Conservation (phyloP, 2,888 invertebrate genomes). For the Dichetophora obliterata region DNA sequence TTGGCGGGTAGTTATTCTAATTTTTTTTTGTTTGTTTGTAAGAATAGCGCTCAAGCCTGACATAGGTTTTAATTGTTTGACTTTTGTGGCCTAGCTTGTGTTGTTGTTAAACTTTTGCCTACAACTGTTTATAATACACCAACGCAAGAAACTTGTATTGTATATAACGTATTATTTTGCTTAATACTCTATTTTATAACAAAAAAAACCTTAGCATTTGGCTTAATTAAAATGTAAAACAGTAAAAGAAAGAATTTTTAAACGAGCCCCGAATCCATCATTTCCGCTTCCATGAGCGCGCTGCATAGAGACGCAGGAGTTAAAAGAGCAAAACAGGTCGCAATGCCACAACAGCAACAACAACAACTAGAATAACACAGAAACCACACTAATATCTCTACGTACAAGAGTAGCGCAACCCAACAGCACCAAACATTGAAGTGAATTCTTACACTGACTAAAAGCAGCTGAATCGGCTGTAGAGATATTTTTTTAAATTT, state of each 20-base stretch:
- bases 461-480: constrained; percentile 3
- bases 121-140: constrained; percentile 3
- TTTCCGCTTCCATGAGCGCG: constrained; percentile 68
- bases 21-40: background rate
- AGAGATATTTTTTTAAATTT: constrained; percentile 16
- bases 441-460: background rate
- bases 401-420: background rate
- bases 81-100: constrained; percentile 21
- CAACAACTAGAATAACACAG: background rate
- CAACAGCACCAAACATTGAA: background rate
- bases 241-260: constrained; percentile 30
- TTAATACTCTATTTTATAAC: background rate
- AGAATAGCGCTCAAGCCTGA: constrained; percentile 41
- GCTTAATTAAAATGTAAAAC: constrained; percentile 50
- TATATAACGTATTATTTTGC: background rate
- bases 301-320: background rate
- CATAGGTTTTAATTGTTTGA: constrained; percentile 45
- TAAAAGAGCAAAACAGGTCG: constrained; percentile 20
- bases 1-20: background rate
- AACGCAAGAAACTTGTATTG: background rate
- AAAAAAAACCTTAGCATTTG: constrained; percentile 21
- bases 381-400: background rate
- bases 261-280: constrained; percentile 66
- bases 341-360: constrained; percentile 18
- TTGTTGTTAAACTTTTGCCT: background rate